Conservation (phyloP, 2,888 invertebrate species). For the Pachymerium ferrugineum region DNA sequence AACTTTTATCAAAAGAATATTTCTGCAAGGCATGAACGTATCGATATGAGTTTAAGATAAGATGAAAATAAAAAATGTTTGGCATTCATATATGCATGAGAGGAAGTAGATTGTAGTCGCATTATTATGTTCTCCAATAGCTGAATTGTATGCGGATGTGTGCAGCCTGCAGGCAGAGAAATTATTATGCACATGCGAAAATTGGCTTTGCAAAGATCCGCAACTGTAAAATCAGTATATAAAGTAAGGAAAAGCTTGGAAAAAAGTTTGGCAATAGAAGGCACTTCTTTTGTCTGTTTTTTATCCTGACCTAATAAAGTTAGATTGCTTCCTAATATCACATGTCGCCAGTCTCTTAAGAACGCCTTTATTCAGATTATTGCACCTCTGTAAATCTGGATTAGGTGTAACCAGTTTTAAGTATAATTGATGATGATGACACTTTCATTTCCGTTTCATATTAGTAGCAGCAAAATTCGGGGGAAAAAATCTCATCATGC, state of each 20-base stretch:
- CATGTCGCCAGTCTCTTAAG: background rate
- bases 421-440: background rate
- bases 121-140: background rate
- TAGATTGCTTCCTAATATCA: background rate
- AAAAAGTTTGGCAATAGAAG: background rate
- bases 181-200: background rate
- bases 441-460: constrained; percentile 13
- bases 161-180: background rate
- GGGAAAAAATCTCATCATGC: constrained; percentile 11
- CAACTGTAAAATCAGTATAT: background rate
- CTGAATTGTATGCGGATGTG: background rate
- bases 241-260: background rate
- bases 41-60: background rate
- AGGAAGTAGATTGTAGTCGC: background rate
- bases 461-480: background rate
- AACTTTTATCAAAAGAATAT: background rate
- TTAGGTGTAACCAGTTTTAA: background rate
- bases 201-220: background rate
- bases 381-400: background rate
- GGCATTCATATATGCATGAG: constrained; percentile 2
- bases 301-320: background rate
- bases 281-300: background rate
- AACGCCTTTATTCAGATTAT: background rate
- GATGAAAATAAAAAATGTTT: background rate
- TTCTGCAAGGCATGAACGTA: background rate